Evolutionary conservation across 2,113 vertebrate genomes (phyloP).

Genomic region (Onychostruthus taczanowskii): DNA sequence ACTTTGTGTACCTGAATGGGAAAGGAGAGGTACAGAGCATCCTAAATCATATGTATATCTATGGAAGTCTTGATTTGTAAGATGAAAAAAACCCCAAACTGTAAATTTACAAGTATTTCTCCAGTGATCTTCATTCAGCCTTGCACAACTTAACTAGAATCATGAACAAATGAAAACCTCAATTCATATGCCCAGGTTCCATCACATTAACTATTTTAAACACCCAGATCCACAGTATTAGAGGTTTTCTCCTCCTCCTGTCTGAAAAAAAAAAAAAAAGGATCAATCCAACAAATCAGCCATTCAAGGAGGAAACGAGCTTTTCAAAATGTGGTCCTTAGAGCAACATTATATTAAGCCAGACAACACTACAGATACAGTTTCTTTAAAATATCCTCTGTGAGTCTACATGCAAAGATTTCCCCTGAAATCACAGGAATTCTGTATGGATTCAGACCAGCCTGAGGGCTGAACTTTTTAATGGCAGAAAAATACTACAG

Average conservation of each 20-base stretch:
- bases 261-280: background rate
- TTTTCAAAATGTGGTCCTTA: background rate
- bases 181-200: background rate
- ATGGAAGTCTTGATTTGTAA: background rate
- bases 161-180: background rate
- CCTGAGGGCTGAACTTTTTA: background rate
- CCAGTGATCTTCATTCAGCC: background rate
- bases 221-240: background rate
- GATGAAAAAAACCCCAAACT: background rate
- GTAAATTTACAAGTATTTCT: background rate
- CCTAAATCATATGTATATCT: background rate
- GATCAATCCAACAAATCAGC: background rate
- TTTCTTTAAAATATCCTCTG: background rate
- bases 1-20: background rate
- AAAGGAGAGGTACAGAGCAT: background rate
- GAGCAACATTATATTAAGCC: background rate
- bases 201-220: background rate
- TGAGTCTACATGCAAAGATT: background rate
- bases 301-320: background rate
- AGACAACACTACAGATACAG: background rate
- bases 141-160: background rate
- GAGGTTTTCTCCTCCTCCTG: background rate
- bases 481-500: background rate
- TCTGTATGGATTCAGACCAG: background rate
- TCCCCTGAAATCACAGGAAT: background rate